Evolutionary conservation across 2,113 vertebrate species (phyloP), one percentile per base, ranked within the genome.

Genomic region (Hiodon alosoides): DNA sequence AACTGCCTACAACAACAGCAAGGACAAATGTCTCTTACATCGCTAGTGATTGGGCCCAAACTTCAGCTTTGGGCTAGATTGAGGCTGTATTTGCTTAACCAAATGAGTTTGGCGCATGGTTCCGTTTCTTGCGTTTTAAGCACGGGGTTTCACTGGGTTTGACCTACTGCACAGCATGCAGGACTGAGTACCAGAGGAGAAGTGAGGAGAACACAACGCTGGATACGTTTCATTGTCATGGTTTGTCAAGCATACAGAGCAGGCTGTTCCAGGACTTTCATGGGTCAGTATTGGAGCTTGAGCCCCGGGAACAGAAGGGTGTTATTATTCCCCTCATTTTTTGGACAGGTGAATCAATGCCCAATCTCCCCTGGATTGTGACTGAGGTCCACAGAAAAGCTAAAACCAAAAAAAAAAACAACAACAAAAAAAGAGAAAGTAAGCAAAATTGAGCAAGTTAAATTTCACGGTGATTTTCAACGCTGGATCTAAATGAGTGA

Each of bases 111-210:
- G 31, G 31, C 31, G 31, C 31, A 0, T 31, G 31, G 31, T 31
- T 31, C 31, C 31, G 31, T 31, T 31, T 31, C 31, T 47, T 71
- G 69, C 17, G 13, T 55, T 58, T 54, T 71, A 57, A 57, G 69
- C 16, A 58, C 54, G 4, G 46, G 50, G 4, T 58, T 57, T 8
- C 47, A 57, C 54, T 46, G 17, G 57, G n/a, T 59, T 46, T 60
- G 48, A 72, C 55, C 70, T 72, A 72, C 70, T 60, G 55, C 70
- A 60, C 70, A 13, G 5, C 16, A 72, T 54, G 11, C 70, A 72
- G 57, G 17, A 4, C 4, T 57, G 68, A 70, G 14, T 71, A 46
- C 10, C 16, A 46, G 10, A 10, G 9, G 61, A 64, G 14, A 16
- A 16, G 61, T 64, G 61, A 7, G 61, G n/a, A 46, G 9, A 53